Evolutionary conservation across 2,888 invertebrate species (phyloP).

Genomic region (Formica aserva): DNA sequence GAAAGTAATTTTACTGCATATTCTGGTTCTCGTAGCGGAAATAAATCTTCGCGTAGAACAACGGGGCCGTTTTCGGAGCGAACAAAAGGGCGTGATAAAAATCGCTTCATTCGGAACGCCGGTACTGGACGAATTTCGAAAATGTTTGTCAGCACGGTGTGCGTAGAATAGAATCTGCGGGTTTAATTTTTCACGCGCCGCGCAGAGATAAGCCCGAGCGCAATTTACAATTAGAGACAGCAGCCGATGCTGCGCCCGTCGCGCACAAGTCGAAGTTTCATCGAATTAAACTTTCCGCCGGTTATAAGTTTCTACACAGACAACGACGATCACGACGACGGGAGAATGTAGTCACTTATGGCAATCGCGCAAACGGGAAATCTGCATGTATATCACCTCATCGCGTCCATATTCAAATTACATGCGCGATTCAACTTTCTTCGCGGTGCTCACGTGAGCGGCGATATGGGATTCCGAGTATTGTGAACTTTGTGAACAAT

Average conservation of each 20-base stretch:
- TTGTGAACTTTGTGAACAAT: conserved; percentile 43
- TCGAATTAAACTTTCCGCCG: conserved; percentile 75
- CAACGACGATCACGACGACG: conserved; percentile 10
- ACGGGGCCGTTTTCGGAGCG: conserved; percentile 26
- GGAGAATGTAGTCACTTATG: conserved; percentile 62
- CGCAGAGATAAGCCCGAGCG: conserved; percentile 17
- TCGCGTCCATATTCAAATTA: conserved; percentile 71
- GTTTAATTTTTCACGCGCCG: conserved; percentile 32
- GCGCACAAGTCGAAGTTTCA: conserved; percentile 66
- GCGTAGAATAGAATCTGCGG: conserved; percentile 34
- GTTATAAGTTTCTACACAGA: conserved; percentile 60
- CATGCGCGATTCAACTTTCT: conserved; percentile 51
- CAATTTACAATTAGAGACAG: conserved; percentile 17
- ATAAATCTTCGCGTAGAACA: conserved; percentile 47
- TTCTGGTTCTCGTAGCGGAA: conserved; percentile 25
- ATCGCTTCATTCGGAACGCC: conserved; percentile 33
- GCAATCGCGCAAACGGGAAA: conserved; percentile 61
- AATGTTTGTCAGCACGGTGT: conserved; percentile 41
- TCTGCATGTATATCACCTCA: conserved; percentile 70
- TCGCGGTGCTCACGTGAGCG: conserved; percentile 30
- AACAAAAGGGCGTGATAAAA: conserved; percentile 51
- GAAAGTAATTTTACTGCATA: conserved; percentile 47
- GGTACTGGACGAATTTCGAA: conserved; percentile 33
- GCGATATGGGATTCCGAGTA: conserved; percentile 46
- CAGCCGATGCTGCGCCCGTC: conserved; percentile 43